phyloP scores from a whole-genome alignment of 2,888 invertebrate genomes.

The Toxonevra muliebris region DNA sequence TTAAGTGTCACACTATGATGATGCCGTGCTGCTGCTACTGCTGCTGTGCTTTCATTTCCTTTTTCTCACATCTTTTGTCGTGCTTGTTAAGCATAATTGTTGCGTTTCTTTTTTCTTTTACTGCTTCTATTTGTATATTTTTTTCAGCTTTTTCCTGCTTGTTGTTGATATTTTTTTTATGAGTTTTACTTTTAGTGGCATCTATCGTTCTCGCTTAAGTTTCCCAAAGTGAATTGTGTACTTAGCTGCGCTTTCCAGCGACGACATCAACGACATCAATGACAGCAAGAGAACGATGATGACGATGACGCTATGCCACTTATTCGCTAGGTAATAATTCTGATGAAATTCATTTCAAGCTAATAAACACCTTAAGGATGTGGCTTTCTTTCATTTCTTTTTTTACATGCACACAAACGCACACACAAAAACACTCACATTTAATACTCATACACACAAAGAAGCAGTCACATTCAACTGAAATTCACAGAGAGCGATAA shows the following conservation, averaged over 20 bases:
- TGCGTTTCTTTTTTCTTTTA: neutral
- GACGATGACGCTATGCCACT: neutral
- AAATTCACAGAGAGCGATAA: constrained; percentile 28
- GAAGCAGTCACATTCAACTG: neutral
- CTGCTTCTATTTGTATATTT: no score
- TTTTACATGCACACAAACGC: neutral
- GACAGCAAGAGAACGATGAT: no score
- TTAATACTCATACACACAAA: neutral
- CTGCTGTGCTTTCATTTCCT: constrained; percentile 1
- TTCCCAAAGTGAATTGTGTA: constrained; percentile 9
- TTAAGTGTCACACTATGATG: constrained; percentile 23
- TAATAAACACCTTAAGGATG: constrained; percentile 17
- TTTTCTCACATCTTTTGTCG: constrained; percentile 18
- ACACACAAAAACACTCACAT: neutral
- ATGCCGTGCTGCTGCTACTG: constrained; percentile 11
- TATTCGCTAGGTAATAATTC: constrained; percentile 3
- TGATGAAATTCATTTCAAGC: constrained; percentile 19
- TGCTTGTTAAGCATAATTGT: constrained; percentile 32
- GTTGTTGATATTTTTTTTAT: neutral
- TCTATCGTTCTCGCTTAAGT: neutral
- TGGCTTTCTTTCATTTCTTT: neutral
- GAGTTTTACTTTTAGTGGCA: constrained; percentile 17
- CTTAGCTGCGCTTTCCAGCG: neutral
- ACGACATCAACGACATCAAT: no score
- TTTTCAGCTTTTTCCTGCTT: neutral